Evolutionary conservation across 2,797 vertebrate species (phyloP), one percentile per base, ranked within the genome.

Genomic region (Hybognathus amarus): DNA sequence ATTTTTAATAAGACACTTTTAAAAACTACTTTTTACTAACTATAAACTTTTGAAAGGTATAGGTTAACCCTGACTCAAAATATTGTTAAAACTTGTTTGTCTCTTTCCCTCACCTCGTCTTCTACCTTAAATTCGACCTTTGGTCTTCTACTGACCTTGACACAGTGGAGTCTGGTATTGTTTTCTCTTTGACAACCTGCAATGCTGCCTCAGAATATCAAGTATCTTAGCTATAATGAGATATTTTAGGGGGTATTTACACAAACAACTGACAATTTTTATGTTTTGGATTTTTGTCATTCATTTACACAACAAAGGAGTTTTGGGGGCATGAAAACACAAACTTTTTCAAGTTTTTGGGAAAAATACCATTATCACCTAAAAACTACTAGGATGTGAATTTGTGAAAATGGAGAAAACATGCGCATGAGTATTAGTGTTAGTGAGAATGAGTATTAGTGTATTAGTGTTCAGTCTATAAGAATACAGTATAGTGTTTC

Each of bases 191-290:
- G 30, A 50, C 33, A 20, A 20, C 45, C 52, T n/a, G 7, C 13
- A 45, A 70, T 45, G n/a, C 36, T 69, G 38, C 66, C 11, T 68
- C 27, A 70, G 24, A 33, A 73, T 73, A 33, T 50, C 18, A 73
- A 2, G 17, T 22, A 73, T 52, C 27, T 73, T 71, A 50, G 24
- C 4, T 30, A 20, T 30, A 50, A 71, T 50, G 5, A 33, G 27
- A 52, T 52, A 22, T 36, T 30, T 74, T 15, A 33, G 10, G 12
- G 24, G 12, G 24, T 61, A 5, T 15, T 61, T 27, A 24, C 11
- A 24, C 56, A 59, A 59, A 59, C 24, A 56, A 18, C 45, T 6
- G 45, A 47, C 4, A 0, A 47, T 47, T 47, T 17, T 47, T 47
- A 52, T 50, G 1, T 50, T 42, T 17, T 17, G 9, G 36, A 5